Evolutionary conservation across 2,888 invertebrate genomes (phyloP).

Genomic region (Chydorus sphaericus): DNA sequence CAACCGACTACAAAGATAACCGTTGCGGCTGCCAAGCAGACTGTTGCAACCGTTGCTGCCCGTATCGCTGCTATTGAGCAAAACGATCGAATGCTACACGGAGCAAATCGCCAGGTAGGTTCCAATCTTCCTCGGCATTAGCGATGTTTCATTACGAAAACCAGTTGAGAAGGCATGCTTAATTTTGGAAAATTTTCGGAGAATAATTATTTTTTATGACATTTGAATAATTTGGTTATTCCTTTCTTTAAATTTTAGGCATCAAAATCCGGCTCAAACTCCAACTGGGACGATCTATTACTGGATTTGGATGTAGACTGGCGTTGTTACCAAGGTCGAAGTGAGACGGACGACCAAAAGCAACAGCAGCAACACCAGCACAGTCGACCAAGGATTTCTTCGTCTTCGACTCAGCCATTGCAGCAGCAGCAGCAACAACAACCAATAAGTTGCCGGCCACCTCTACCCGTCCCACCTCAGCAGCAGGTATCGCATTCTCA

Average conservation of each 20-base stretch:
- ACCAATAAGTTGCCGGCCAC: not conserved
- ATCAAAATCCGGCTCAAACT: not conserved
- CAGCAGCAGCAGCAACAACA: constrained; percentile 9
- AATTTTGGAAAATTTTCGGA: no score
- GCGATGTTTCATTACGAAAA: no score
- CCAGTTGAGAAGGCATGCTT: no score
- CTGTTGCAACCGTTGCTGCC: constrained; percentile 12
- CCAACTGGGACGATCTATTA: constrained; percentile 13
- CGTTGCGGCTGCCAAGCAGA: constrained; percentile 10
- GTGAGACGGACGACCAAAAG: constrained; percentile 11
- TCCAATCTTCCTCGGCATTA: no score
- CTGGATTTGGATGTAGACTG: constrained; percentile 13
- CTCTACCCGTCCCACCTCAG: constrained; percentile 1
- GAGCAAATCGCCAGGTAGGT: not conserved
- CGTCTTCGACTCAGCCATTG: not conserved
- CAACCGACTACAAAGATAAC: constrained; percentile 5
- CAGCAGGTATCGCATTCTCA: not conserved
- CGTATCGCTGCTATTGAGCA: constrained; percentile 13
- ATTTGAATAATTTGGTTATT: no score
- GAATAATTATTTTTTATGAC: no score
- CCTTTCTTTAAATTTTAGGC: not conserved
- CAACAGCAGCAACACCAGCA: constrained; percentile 4
- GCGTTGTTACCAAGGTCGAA: constrained; percentile 10
- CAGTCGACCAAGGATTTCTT: not conserved
- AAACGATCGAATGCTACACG: not conserved